Evolutionary conservation across 1,140 invertebrate species (phyloP).

Genomic region (Stegodyphus mimosarum): DNA sequence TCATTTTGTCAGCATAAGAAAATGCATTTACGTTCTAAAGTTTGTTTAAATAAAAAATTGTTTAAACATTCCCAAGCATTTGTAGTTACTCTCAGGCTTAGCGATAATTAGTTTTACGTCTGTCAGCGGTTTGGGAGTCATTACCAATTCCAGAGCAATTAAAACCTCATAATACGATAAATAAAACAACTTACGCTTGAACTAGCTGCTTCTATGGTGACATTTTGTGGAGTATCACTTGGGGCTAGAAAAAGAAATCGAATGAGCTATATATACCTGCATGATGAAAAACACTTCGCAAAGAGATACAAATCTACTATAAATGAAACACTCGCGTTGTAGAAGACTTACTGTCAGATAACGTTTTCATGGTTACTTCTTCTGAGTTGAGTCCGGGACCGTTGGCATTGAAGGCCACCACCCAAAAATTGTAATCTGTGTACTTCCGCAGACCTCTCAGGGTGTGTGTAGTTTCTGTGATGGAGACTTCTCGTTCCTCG

Average conservation of each 20-base stretch:
- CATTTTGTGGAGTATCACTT: constrained; percentile 86
- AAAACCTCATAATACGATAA: too few species aligned
- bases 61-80: too few species aligned
- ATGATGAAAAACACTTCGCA: background rate
- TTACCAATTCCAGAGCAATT: too few species aligned
- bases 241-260: constrained; percentile 70
- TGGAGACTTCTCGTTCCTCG: constrained; percentile 72
- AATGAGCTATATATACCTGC: background rate
- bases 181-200: constrained; percentile 68
- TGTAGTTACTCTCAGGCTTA: too few species aligned
- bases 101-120: too few species aligned
- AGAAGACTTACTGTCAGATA: constrained; percentile 73
- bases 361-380: constrained; percentile 81
- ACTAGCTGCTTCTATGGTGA: constrained; percentile 84
- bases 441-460: constrained; percentile 78
- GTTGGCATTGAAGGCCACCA: constrained; percentile 83
- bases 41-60: too few species aligned
- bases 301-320: background rate
- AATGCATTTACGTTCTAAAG: too few species aligned
- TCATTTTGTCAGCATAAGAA: too few species aligned
- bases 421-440: constrained; percentile 84
- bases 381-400: constrained; percentile 82
- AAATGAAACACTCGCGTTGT: background rate
- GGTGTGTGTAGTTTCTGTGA: constrained; percentile 73
- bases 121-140: too few species aligned